phyloP scores from a whole-genome alignment of 1,140 invertebrate genomes.

The Drosophila asahinai region DNA sequence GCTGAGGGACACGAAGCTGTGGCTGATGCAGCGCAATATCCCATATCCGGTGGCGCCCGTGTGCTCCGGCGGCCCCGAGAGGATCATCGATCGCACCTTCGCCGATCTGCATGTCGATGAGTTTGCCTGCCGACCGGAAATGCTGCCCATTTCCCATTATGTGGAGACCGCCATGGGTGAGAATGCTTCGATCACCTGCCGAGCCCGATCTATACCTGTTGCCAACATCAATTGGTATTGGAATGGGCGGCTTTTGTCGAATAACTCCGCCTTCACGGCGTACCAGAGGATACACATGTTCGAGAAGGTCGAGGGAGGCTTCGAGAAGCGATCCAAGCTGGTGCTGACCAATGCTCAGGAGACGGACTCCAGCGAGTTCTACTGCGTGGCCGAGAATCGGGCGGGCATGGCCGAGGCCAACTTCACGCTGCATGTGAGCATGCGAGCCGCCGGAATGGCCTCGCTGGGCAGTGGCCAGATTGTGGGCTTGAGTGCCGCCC shows the following conservation, averaged over 20 bases:
- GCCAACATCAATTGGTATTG: constrained; percentile 94
- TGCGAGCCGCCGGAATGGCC: constrained; percentile 91
- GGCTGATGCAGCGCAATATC: constrained; percentile 93
- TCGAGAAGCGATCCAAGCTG: constrained; percentile 91
- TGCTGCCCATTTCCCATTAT: constrained; percentile 90
- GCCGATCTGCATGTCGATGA: constrained; percentile 92
- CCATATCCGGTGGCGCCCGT: constrained; percentile 91
- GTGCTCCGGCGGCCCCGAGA: constrained; percentile 89
- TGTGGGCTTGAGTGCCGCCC: constrained; percentile 92
- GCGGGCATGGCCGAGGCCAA: constrained; percentile 96
- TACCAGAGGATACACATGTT: constrained; percentile 92
- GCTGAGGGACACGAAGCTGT: constrained; percentile 92
- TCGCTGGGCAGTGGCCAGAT: constrained; percentile 93
- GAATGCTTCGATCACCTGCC: constrained; percentile 93
- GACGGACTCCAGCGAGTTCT: constrained; percentile 95
- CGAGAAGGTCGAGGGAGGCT: constrained; percentile 89
- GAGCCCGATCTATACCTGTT: constrained; percentile 92
- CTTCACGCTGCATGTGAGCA: constrained; percentile 93
- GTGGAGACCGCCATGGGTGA: constrained; percentile 92
- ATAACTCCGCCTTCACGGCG: constrained; percentile 92
- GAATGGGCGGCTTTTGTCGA: constrained; percentile 92
- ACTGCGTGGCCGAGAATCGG: constrained; percentile 95
- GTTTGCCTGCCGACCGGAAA: constrained; percentile 94
- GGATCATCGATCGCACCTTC: constrained; percentile 89
- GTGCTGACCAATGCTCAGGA: constrained; percentile 95